Evolutionary conservation across 2,797 vertebrate genomes (phyloP).

Genomic region (Chrosomus eos): DNA sequence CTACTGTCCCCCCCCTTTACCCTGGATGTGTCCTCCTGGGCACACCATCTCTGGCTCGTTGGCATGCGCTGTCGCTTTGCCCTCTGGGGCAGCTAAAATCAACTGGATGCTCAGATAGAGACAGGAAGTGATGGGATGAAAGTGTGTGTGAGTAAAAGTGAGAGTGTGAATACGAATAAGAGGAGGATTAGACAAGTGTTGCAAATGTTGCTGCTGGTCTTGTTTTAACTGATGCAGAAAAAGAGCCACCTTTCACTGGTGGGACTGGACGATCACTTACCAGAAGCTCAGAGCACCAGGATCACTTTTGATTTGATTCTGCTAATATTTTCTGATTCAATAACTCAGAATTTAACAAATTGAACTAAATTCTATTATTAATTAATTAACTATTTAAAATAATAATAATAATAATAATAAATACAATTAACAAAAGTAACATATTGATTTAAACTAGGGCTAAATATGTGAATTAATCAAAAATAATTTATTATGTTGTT

Average conservation of each 20-base stretch:
- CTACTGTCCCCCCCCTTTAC: slow-evolving; percentile 41
- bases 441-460: background rate
- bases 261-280: slow-evolving; percentile 61
- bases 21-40: slow-evolving; percentile 49
- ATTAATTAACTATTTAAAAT: background rate
- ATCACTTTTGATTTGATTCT: slow-evolving; percentile 4
- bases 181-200: slow-evolving; percentile 24
- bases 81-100: slow-evolving; percentile 58
- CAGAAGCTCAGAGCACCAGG: slow-evolving; percentile 42
- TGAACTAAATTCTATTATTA: background rate
- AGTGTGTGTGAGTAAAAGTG: slow-evolving; percentile 32
- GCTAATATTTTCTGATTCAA: slow-evolving; percentile 19
- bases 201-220: slow-evolving; percentile 29
- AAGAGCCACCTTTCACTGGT: slow-evolving; percentile 10
- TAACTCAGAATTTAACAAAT: slow-evolving; percentile 8
- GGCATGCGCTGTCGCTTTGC: slow-evolving; percentile 76
- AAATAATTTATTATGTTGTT: background rate
- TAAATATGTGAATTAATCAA: background rate
- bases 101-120: slow-evolving; percentile 52
- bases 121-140: slow-evolving; percentile 45
- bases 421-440: slow-evolving; percentile 3
- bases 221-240: slow-evolving; percentile 42
- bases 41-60: slow-evolving; percentile 61
- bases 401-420: background rate
- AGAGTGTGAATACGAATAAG: slow-evolving; percentile 29